Conservation (phyloP, 2,797 vertebrate genomes). For the Pogonophryne albipinna region DNA sequence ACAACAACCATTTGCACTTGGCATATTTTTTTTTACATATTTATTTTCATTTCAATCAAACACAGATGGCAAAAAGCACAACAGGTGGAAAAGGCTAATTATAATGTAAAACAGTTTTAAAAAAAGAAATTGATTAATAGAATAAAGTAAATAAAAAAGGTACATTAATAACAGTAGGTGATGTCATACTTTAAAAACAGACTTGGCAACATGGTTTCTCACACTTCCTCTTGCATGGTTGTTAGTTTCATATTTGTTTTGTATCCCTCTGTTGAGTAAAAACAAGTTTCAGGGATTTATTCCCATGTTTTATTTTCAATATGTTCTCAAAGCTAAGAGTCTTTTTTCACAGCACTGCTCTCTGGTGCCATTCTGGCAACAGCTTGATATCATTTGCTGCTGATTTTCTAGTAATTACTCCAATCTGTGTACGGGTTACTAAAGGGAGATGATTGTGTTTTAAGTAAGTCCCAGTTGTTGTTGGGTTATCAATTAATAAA, state of each 20-base stretch:
- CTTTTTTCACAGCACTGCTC: neutral
- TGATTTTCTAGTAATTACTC: slow-evolving; percentile 2
- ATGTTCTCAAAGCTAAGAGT: no score
- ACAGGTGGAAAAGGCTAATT: no score
- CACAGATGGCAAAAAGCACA: no score
- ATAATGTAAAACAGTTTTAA: no score
- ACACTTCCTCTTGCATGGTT: neutral
- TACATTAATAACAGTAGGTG: neutral
- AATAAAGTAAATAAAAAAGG: neutral
- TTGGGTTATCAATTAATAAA: neutral
- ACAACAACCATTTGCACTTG: neutral
- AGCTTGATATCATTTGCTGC: slow-evolving; percentile 3
- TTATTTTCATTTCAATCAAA: neutral
- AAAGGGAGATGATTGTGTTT: neutral
- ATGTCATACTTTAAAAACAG: no score
- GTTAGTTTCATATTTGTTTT: neutral
- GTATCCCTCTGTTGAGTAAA: neutral
- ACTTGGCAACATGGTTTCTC: neutral
- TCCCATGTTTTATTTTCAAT: neutral
- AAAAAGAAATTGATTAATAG: neutral
- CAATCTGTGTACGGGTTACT: neutral
- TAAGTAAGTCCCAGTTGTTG: neutral
- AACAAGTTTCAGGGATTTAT: no score
- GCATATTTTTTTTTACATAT: neutral
- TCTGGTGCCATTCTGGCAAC: neutral